Evolutionary conservation across 2,797 vertebrate species (phyloP), one percentile per base, ranked within the genome.

Genomic region (Fundulus diaphanus): DNA sequence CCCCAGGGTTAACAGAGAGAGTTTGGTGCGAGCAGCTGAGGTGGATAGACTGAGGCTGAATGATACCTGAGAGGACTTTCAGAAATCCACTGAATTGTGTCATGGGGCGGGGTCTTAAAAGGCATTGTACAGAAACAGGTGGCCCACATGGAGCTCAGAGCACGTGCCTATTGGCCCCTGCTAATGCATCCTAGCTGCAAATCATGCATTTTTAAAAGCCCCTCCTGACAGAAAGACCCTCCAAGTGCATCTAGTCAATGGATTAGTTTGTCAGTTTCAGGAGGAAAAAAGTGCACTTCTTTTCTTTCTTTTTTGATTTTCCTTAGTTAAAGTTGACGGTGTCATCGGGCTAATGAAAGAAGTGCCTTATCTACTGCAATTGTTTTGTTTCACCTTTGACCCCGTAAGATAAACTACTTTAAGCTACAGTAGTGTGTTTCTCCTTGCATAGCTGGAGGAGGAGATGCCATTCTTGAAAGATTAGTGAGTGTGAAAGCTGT

Each of bases 101-200:
- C 8, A 27, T 29, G 61, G 22, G 42, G 35, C 42, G 5, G 15
- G 35, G 24, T 40, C 22, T 65, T n/a, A 15, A n/a, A 42, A 12
- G 35, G 1, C 12, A 7, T 65, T 65, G 61, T 40, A n/a, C 22
- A 65, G n/a, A n/a, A 24, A 57, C n/a, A 42, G 54, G 48, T 44
- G 37, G 52, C n/a, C 54, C 40, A 4, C 29, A 1, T 12, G 27
- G 29, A 24, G n/a, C 59, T 68, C 51, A 63, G 46, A 52, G 18
- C 11, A 42, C 11, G 16, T 22, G 22, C 16, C 42, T 46, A 24
- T 11, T 66, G 31, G 35, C 22, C 20, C 15, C 31, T 51, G 1
- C 40, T 48, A 54, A 61, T 16, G 40, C 48, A 35, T 70, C 49
- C 63, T 70, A 52, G 20, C 59, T 52, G 63, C 27, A 57, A 35